phyloP scores from a whole-genome alignment of 2,888 invertebrate genomes.

The Drosophila quinaria region DNA sequence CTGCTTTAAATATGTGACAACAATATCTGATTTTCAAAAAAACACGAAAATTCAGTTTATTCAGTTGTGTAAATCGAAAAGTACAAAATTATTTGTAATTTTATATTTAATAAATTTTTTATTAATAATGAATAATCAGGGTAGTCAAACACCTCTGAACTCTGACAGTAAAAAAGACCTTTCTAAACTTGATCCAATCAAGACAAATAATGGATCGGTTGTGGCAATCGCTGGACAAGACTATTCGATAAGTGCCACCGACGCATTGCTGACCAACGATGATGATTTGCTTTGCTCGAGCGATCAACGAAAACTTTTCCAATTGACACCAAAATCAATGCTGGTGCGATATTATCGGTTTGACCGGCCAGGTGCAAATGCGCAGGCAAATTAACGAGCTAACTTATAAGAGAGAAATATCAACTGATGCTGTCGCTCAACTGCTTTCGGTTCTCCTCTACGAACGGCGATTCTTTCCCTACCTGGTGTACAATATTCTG shows the following conservation, averaged over 20 bases:
- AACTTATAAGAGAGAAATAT: background rate
- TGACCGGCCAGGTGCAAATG: background rate
- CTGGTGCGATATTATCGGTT: background rate
- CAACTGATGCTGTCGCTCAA: background rate
- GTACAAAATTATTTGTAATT: background rate
- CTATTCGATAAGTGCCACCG: background rate
- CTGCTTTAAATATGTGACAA: background rate
- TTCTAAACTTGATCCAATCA: background rate
- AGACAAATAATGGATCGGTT: background rate
- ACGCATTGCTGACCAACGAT: background rate
- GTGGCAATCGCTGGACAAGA: background rate
- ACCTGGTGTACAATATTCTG: background rate
- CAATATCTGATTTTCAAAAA: background rate
- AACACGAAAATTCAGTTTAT: background rate
- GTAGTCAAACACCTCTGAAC: background rate
- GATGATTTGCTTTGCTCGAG: background rate
- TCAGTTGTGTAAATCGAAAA: background rate
- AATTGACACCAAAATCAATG: background rate
- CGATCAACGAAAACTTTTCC: background rate
- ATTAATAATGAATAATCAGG: background rate
- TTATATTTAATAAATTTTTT: background rate
- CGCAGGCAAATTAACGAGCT: background rate
- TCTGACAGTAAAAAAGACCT: too few species aligned
- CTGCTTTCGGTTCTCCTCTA: background rate
- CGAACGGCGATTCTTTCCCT: constrained; percentile 1